Percentiles rank a stretch among this genome's conserved stretches.
phyloP scores from a whole-genome alignment of 2,888 invertebrate genomes.

The Drosophila maculinotata region DNA sequence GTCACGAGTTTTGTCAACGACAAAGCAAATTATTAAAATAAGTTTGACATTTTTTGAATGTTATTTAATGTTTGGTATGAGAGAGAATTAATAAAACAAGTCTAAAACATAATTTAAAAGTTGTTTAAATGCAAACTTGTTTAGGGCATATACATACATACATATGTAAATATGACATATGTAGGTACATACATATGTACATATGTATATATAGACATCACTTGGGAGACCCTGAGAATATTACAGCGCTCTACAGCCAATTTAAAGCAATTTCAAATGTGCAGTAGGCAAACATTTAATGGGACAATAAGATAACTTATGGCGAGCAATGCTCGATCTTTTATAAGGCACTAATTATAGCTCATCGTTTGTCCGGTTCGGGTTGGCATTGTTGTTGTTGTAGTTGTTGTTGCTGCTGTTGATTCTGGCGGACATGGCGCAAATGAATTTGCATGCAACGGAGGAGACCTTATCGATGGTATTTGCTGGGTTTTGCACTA shows the following conservation, averaged over 20 bases:
- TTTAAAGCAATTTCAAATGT: conserved; percentile 38
- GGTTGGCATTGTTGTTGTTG: conserved; percentile 31
- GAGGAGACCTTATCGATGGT: conserved; percentile 54
- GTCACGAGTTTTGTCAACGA: too few relatives aligned
- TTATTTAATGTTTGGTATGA: too few relatives aligned
- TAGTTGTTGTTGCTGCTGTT: conserved; percentile 2
- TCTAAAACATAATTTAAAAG: background rate
- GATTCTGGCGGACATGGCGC: conserved; percentile 33
- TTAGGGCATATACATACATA: background rate
- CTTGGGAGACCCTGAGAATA: conserved; percentile 10
- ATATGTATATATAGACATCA: background rate
- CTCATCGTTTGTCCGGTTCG: conserved; percentile 10
- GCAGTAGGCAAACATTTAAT: conserved; percentile 16
- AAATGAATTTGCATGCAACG: conserved; percentile 48
- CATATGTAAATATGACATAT: too few relatives aligned
- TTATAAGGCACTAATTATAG: conserved; percentile 43
- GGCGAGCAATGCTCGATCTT: conserved; percentile 29
- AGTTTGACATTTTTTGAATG: too few relatives aligned
- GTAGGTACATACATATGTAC: background rate
- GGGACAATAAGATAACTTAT: conserved; percentile 36
- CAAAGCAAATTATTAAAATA: too few relatives aligned
- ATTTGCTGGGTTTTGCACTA: conserved; percentile 36
- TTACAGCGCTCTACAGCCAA: conserved; percentile 27
- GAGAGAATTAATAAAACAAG: background rate
- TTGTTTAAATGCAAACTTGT: background rate